phyloP scores from a whole-genome alignment of 2,113 vertebrate genomes.

The Oryctolagus cuniculus region DNA sequence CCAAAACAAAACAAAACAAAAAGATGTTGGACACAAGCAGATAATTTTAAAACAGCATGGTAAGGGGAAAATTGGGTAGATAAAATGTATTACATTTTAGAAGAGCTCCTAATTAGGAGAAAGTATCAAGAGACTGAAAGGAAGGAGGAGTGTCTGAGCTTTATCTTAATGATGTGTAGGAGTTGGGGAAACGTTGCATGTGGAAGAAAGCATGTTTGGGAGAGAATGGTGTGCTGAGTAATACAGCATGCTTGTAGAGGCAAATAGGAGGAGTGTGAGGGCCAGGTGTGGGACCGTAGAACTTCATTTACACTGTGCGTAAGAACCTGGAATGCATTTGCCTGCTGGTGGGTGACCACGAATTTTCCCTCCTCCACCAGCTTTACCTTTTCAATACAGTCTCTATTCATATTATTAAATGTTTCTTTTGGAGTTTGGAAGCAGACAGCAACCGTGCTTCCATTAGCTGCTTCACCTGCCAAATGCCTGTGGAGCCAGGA shows the following conservation, averaged over 20 bases:
- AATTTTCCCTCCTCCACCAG: not conserved
- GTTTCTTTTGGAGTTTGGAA: no score
- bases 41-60: not conserved
- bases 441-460: no score
- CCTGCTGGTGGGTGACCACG: not conserved
- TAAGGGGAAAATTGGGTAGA: not conserved
- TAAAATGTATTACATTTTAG: not conserved
- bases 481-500: no score
- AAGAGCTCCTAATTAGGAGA: not conserved
- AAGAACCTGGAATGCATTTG: not conserved
- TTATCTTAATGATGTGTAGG: not conserved
- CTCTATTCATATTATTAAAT: not conserved
- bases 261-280: not conserved
- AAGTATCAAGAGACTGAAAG: not conserved
- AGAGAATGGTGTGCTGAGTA: not conserved
- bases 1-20: no score
- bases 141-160: not conserved
- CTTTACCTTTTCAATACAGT: not conserved
- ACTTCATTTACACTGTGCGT: not conserved
- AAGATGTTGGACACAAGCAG: not conserved
- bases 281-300: accelerated
- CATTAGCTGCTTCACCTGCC: no score
- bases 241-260: accelerated
- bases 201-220: not conserved
- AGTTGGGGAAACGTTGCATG: not conserved